Conservation (phyloP, 2,797 vertebrate species). For the Lophius americanus region DNA sequence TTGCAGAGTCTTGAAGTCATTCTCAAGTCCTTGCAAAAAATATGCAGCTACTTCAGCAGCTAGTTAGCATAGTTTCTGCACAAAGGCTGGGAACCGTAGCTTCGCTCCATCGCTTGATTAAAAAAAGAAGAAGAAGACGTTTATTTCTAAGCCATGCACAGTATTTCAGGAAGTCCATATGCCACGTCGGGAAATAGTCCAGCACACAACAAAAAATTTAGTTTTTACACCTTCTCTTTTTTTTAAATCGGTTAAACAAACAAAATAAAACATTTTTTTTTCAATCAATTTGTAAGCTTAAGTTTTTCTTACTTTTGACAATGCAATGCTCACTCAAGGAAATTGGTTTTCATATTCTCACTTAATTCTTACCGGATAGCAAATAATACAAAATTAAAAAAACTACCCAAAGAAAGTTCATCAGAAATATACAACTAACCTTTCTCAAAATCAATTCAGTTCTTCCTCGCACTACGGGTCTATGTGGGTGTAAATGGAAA, state of each 20-base stretch:
- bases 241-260: not conserved
- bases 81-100: slow-evolving; percentile 5
- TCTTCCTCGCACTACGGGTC: too few relatives aligned
- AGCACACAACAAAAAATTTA: not conserved
- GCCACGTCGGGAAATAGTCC: not conserved
- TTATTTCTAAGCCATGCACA: not conserved
- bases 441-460: too few relatives aligned
- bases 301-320: too few relatives aligned
- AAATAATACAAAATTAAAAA: too few relatives aligned
- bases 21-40: not conserved
- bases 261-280: too few relatives aligned
- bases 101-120: not conserved
- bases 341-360: too few relatives aligned
- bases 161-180: not conserved
- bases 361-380: too few relatives aligned
- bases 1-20: not conserved
- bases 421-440: too few relatives aligned
- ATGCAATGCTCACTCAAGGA: too few relatives aligned
- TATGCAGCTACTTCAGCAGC: not conserved
- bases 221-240: not conserved
- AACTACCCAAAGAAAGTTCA: too few relatives aligned
- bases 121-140: not conserved
- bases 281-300: too few relatives aligned
- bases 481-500: too few relatives aligned
- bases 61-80: not conserved